Percentiles rank a stretch among this genome's conserved stretches.
Evolutionary conservation across 2,888 invertebrate species (phyloP).

Genomic region (Girardia tigrina): DNA sequence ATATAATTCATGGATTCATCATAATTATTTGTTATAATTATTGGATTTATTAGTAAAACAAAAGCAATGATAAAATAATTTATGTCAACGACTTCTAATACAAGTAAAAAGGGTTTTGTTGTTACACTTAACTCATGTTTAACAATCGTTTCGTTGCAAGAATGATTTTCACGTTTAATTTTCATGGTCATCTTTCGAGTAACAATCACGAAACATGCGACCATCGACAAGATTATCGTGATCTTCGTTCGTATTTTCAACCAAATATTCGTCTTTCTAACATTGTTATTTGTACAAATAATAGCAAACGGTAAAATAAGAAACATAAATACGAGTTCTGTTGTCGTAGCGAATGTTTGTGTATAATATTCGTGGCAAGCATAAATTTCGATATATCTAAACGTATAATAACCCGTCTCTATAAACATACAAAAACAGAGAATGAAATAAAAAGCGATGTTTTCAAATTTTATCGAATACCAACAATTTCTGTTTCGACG

Average conservation of each 20-base stretch:
- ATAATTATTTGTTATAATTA: not conserved
- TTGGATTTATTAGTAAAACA: not conserved
- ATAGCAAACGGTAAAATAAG: not conserved
- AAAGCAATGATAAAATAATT: conserved; percentile 13
- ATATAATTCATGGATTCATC: not conserved
- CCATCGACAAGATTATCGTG: not conserved
- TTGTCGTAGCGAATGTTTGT: not conserved
- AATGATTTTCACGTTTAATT: not conserved
- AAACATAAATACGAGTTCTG: not conserved
- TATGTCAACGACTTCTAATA: not conserved
- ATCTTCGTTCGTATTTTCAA: not conserved
- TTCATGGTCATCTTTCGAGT: not conserved
- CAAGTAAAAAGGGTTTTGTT: not conserved
- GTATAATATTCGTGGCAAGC: not conserved
- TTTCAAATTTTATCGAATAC: not conserved
- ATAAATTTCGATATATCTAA: not conserved
- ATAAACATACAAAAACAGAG: not conserved
- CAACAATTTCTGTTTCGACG: not conserved
- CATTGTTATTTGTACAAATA: not conserved
- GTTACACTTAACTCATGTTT: too few relatives aligned
- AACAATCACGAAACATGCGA: not conserved
- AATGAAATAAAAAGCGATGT: not conserved
- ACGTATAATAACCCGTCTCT: not conserved
- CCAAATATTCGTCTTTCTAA: not conserved
- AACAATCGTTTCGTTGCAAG: not conserved